Conservation (phyloP, 92 coral and sea anemone species). For the Porites rus region DNA sequence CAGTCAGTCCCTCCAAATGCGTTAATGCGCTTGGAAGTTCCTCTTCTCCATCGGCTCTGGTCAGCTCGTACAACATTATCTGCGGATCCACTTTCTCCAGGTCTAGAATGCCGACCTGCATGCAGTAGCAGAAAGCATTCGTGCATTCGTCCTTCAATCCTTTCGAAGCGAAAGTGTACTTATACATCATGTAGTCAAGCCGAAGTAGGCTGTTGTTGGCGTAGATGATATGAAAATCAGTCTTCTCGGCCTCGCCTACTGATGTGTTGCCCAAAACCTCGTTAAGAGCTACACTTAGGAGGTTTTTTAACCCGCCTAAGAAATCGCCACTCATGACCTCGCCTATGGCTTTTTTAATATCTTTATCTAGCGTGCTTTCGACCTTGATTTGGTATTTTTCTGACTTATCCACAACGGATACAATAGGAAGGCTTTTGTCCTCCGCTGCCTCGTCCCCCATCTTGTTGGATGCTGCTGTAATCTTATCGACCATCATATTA, state of each 20-base stretch:
- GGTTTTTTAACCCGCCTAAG: conserved; percentile 26
- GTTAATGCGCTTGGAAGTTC: conserved; percentile 5
- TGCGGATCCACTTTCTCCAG: conserved; percentile 40
- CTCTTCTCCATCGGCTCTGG: conserved; percentile 35
- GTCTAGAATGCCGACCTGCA: conserved; percentile 45
- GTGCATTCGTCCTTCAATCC: conserved; percentile 19
- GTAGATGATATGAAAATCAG: conserved; percentile 32
- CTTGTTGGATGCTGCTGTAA: conserved; percentile 21
- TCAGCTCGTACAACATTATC: conserved; percentile 49
- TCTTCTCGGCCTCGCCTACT: conserved; percentile 17
- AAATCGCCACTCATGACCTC: conserved; percentile 20
- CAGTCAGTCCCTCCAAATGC: conserved; percentile 27
- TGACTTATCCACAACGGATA: conserved; percentile 39
- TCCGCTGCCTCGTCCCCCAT: conserved; percentile 18
- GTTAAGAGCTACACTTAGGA: background rate
- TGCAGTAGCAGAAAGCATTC: conserved; percentile 47
- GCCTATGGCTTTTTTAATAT: background rate
- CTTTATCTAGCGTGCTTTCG: background rate
- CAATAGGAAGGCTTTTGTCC: conserved; percentile 40
- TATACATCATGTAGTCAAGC: conserved; percentile 40
- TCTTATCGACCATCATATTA: conserved; percentile 23
- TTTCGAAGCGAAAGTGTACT: conserved; percentile 33
- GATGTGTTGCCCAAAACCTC: conserved; percentile 39
- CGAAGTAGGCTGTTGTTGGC: conserved; percentile 54
- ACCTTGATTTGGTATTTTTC: conserved; percentile 43